Evolutionary conservation across 2,888 invertebrate genomes (phyloP), one percentile per base, ranked within the genome.

Genomic region (Eledona agricola): DNA sequence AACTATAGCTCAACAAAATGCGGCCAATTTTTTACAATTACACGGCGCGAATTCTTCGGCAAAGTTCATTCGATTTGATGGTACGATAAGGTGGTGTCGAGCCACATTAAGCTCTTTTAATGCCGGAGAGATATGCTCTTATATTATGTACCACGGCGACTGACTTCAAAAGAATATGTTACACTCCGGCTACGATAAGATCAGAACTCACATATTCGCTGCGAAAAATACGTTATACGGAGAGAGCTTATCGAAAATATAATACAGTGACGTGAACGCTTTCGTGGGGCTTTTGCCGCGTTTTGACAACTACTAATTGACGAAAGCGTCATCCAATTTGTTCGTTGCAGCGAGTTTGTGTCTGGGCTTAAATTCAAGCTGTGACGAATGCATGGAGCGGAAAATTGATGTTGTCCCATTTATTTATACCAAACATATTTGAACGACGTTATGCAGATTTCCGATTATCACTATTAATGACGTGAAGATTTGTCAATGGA

Each of bases 321-420:
- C 12, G 4, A 2, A 5, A 2, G 9, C 6, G 4, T 20, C 19
- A 12, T 17, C n/a, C 20, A 19, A 28, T 28, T 11, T 37, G 23
- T 37, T 11, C 15, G 10, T 9, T 22, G 9, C 9, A 13, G 25
- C 10, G 20, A 23, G 11, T 7, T 3, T n/a, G 25, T 23, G 15
- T 22, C 10, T 35, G 17, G 19, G 15, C 15, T 4, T 35, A 10
- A 11, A 20, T 20, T 7, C 13, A 6, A 11, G 25, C 9, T 25
- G 55, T 51, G 51, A 55, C 55, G 55, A 46, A 55, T 55, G 51
- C 55, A 55, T 22, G 6, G 40, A 43, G 40, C 55, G 55, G 29
- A 55, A 55, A 55, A 55, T 55, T 55, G 51, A 55, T 55, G 55
- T 55, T 26, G 38, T 29, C n/a, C n/a, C n/a, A n/a, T n/a, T n/a